Evolutionary conservation across 2,797 vertebrate genomes (phyloP).

Genomic region (Sandelia bainsii): DNA sequence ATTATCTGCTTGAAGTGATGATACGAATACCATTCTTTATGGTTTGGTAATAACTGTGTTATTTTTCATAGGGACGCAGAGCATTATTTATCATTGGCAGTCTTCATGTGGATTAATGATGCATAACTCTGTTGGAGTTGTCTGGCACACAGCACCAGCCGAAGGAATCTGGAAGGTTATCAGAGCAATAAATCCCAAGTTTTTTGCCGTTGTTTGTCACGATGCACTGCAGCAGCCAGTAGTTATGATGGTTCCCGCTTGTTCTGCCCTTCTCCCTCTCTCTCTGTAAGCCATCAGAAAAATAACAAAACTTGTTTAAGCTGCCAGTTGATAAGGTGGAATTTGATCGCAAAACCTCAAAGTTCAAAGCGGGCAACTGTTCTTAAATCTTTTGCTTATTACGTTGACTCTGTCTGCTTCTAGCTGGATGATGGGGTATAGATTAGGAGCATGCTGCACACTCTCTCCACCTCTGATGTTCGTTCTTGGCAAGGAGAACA

Average conservation of each 20-base stretch:
- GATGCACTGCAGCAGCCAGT: constrained; percentile 71
- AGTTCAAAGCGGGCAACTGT: constrained; percentile 77
- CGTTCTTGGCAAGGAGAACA: constrained; percentile 50
- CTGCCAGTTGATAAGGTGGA: constrained; percentile 72
- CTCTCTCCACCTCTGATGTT: constrained; percentile 58
- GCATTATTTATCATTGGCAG: constrained; percentile 81
- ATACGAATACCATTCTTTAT: constrained; percentile 79
- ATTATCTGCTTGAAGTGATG: constrained; percentile 79
- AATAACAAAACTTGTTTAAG: constrained; percentile 74
- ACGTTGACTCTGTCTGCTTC: constrained; percentile 61
- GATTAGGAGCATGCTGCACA: constrained; percentile 51
- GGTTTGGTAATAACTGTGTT: constrained; percentile 81
- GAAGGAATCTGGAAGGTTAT: constrained; percentile 85
- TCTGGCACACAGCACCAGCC: constrained; percentile 74
- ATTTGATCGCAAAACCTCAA: constrained; percentile 69
- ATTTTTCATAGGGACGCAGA: constrained; percentile 77
- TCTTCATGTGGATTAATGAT: constrained; percentile 82
- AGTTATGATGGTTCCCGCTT: constrained; percentile 66
- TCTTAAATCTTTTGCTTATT: constrained; percentile 73
- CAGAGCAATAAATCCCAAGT: constrained; percentile 82
- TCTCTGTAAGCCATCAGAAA: constrained; percentile 61
- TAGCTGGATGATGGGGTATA: constrained; percentile 66
- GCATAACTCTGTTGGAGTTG: constrained; percentile 79
- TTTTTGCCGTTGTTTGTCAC: constrained; percentile 79
- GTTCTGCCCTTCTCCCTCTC: constrained; percentile 26